Evolutionary conservation across 1,140 invertebrate species (phyloP).

Genomic region (Liolophura sinensis): DNA sequence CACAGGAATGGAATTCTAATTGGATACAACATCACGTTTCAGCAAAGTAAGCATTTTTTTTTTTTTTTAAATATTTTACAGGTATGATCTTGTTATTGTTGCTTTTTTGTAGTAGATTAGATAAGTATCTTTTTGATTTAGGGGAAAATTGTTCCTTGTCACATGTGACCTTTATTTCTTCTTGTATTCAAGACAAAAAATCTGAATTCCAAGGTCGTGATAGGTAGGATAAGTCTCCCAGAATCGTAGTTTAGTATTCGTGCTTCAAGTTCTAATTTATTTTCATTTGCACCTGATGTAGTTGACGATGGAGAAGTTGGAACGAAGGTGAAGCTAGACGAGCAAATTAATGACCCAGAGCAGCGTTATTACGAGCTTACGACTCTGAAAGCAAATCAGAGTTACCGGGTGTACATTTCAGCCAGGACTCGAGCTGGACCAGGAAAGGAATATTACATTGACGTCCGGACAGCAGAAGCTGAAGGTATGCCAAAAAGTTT

Average conservation of each 20-base stretch:
- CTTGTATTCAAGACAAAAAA: too few relatives aligned
- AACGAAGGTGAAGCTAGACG: slow-evolving; percentile 70
- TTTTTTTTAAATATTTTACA: slow-evolving; percentile 2
- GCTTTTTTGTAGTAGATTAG: too few relatives aligned
- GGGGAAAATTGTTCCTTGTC: too few relatives aligned
- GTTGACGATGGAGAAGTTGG: slow-evolving; percentile 64
- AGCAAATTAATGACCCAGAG: slow-evolving; percentile 21
- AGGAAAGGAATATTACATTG: slow-evolving; percentile 63
- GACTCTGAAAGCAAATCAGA: slow-evolving; percentile 63
- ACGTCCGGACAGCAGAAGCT: slow-evolving; percentile 34
- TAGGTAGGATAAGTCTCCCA: not conserved
- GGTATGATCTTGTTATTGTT: too few relatives aligned
- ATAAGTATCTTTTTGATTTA: too few relatives aligned
- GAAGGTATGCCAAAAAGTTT: slow-evolving; percentile 32
- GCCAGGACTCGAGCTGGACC: slow-evolving; percentile 83
- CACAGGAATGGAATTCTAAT: slow-evolving; percentile 92
- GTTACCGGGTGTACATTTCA: slow-evolving; percentile 81
- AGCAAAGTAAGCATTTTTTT: slow-evolving; percentile 67
- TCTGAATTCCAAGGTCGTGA: not conserved
- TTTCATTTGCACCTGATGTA: slow-evolving; percentile 31
- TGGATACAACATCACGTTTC: slow-evolving; percentile 91
- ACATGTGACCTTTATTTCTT: too few relatives aligned
- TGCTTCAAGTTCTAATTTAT: not conserved
- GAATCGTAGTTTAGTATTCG: not conserved
- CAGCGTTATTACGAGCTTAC: slow-evolving; percentile 14